Percentiles rank a stretch among this genome's conserved stretches.
These are phyloP conservation scores for Spodoptera litura DNA, from an alignment of 1,140 invertebrate genomes.

Conservation along the genomic window DNA sequence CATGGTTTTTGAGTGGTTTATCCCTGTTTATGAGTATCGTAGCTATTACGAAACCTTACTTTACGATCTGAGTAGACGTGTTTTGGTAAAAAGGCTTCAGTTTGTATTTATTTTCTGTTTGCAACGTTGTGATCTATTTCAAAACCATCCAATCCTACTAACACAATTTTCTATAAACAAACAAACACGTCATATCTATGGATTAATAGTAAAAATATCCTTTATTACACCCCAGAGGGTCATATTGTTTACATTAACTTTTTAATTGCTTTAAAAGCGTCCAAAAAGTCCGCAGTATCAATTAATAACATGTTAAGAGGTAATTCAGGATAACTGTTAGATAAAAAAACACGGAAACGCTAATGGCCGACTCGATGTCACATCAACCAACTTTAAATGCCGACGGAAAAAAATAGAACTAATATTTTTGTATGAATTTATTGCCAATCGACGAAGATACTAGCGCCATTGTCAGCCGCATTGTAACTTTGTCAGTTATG, in stretches of 20 bases:
- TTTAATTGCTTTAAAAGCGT: constrained; percentile 48
- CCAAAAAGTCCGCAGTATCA: constrained; percentile 48
- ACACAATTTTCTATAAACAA: not conserved
- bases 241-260: constrained; percentile 49
- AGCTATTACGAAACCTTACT: too few relatives aligned
- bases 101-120: not conserved
- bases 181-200: too few relatives aligned
- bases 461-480: constrained; percentile 13
- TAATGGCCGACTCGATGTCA: constrained; percentile 74
- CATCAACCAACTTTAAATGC: constrained; percentile 31
- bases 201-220: constrained; percentile 18
- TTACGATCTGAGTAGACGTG: too few relatives aligned
- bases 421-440: not conserved
- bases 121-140: not conserved
- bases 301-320: constrained; percentile 68
- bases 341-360: constrained; percentile 66
- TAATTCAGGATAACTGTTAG: constrained; percentile 74
- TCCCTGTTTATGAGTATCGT: not conserved
- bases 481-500: constrained; percentile 49
- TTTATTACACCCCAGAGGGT: constrained; percentile 41
- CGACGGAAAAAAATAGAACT: constrained; percentile 34
- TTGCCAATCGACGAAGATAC: constrained; percentile 23
- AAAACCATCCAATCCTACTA: too few relatives aligned
- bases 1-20: not conserved
- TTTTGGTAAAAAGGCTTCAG: too few relatives aligned